These are phyloP conservation scores for Tyto alba DNA, from an alignment of 2,113 vertebrate genomes.

Conservation along the genomic window DNA sequence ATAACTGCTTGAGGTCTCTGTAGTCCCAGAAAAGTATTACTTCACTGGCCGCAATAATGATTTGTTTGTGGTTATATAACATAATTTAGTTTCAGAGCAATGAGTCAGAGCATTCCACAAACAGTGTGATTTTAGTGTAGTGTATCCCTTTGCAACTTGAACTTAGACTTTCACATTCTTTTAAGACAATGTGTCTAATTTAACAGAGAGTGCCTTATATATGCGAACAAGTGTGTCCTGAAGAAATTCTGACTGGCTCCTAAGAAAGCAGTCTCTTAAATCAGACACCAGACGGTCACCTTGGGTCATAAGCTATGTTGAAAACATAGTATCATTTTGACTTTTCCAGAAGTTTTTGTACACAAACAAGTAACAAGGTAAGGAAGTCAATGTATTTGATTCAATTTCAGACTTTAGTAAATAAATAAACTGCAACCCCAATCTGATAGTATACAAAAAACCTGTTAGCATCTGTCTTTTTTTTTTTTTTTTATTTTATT, in stretches of 20 bases:
- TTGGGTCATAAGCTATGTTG: constrained; percentile 23
- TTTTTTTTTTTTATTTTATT: not conserved
- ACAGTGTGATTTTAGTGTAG: not conserved
- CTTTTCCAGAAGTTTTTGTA: not conserved
- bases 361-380: not conserved
- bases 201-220: constrained; percentile 25
- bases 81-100: not conserved
- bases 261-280: constrained; percentile 33
- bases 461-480: not conserved
- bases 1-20: not conserved
- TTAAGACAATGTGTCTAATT: not conserved
- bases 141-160: constrained; percentile 35
- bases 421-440: not conserved
- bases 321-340: constrained; percentile 26
- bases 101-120: constrained; percentile 31
- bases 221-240: constrained; percentile 32
- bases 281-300: constrained; percentile 17
- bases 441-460: not conserved
- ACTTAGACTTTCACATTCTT: constrained; percentile 36
- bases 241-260: constrained; percentile 12
- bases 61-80: constrained; percentile 18
- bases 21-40: not conserved
- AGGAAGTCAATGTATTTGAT: not conserved
- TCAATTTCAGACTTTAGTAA: constrained; percentile 8
- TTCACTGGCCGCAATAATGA: not conserved